Conservation (phyloP, 2,113 vertebrate species). For the Aspiorhynchus laticeps region DNA sequence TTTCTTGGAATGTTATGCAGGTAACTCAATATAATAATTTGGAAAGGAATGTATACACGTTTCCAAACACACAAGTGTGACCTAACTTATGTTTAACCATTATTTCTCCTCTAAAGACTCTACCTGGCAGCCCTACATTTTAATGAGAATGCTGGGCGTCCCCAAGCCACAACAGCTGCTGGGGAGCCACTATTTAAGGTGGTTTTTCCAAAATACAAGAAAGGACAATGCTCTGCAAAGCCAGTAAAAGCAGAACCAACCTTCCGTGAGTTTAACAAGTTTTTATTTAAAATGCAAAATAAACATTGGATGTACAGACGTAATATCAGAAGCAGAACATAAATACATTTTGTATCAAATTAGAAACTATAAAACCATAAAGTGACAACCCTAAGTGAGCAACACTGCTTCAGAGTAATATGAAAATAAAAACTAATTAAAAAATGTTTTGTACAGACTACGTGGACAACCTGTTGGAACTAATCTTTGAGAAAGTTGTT, state of each 20-base stretch:
- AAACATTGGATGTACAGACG: too few species aligned
- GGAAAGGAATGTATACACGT: background rate
- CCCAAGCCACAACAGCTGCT: background rate
- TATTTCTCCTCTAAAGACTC: background rate
- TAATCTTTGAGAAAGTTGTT: background rate
- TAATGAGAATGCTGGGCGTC: background rate
- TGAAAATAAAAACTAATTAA: background rate
- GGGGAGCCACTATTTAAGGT: background rate
- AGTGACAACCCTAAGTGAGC: background rate
- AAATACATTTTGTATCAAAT: too few species aligned
- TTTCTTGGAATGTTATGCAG: conserved; percentile 1
- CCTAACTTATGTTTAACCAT: background rate
- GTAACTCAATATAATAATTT: background rate
- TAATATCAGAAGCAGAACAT: too few species aligned
- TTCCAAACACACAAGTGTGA: background rate
- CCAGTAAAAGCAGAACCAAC: too few species aligned
- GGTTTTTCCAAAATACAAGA: too few species aligned
- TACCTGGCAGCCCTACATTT: conserved; percentile 1
- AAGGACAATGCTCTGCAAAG: too few species aligned
- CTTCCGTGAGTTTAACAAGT: too few species aligned
- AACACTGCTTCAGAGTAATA: background rate
- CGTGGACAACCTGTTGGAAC: background rate
- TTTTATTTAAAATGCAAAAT: too few species aligned
- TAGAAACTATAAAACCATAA: too few species aligned
- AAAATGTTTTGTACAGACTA: background rate